These are phyloP conservation scores for Dermochelys coriacea DNA, from an alignment of 2,797 vertebrate genomes.

Conservation along the genomic window DNA sequence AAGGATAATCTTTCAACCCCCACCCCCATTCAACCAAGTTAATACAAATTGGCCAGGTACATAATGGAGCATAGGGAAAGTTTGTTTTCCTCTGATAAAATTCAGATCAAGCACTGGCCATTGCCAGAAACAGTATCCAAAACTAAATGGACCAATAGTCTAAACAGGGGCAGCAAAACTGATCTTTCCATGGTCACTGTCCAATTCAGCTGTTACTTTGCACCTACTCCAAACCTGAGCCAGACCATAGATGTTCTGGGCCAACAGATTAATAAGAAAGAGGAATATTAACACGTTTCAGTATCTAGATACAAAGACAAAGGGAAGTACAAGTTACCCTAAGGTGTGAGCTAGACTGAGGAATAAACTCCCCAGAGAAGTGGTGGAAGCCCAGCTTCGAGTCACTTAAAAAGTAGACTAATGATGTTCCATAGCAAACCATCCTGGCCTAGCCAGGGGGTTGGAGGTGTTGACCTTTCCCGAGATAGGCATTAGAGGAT, in stretches of 20 bases:
- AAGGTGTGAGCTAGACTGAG: not conserved
- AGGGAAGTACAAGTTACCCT: not conserved
- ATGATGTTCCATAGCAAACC: no score
- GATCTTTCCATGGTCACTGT: not conserved
- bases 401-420: not conserved
- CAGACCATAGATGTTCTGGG: not conserved
- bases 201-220: not conserved
- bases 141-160: not conserved
- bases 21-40: fast-evolving
- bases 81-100: not conserved
- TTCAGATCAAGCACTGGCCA: not conserved
- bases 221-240: not conserved
- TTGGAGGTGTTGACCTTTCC: not conserved
- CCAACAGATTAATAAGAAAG: not conserved
- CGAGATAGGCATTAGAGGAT: no score
- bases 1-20: not conserved
- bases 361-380: not conserved
- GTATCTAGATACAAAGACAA: not conserved
- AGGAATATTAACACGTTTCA: not conserved
- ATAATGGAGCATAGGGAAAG: not conserved
- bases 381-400: not conserved
- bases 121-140: not conserved
- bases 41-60: not conserved
- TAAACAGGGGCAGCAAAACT: not conserved
- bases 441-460: no score